These are phyloP conservation scores for Calonectris borealis DNA, from an alignment of 2,113 vertebrate species.

Conservation along the genomic window DNA sequence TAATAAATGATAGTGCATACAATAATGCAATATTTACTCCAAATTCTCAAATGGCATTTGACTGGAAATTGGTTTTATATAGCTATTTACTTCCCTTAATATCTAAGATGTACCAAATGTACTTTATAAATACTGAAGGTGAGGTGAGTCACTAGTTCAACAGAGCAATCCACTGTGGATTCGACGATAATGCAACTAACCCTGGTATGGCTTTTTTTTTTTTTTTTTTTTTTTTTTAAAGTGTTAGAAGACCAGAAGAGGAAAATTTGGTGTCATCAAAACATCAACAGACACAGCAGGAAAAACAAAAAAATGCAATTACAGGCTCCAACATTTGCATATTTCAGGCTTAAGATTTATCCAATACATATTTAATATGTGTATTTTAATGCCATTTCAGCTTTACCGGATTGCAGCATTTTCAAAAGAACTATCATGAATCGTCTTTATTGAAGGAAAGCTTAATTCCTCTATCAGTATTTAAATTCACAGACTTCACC, in stretches of 20 bases:
- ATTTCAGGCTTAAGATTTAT: slow-evolving; percentile 25
- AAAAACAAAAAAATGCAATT: slow-evolving; percentile 33
- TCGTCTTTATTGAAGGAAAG: slow-evolving; percentile 4
- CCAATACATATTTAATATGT: slow-evolving; percentile 39
- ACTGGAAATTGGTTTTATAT: slow-evolving; percentile 19
- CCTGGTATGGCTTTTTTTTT: background rate
- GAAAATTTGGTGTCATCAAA: background rate
- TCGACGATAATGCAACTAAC: background rate
- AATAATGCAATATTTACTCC: slow-evolving; percentile 47
- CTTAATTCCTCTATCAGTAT: background rate
- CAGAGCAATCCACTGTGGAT: background rate
- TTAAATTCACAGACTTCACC: background rate
- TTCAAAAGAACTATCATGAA: background rate
- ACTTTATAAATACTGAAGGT: background rate
- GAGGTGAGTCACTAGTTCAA: background rate
- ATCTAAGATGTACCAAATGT: background rate
- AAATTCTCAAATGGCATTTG: slow-evolving; percentile 28
- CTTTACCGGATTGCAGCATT: slow-evolving; percentile 10
- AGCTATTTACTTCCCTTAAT: background rate
- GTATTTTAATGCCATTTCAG: slow-evolving; percentile 26
- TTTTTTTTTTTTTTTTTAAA: background rate
- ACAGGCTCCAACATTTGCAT: background rate
- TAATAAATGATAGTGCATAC: slow-evolving; percentile 2
- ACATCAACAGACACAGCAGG: background rate
- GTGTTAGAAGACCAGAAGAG: background rate